Percentiles rank a stretch among this genome's conserved stretches.
phyloP scores from a whole-genome alignment of 1,140 invertebrate species.

The Nylanderia fulva region DNA sequence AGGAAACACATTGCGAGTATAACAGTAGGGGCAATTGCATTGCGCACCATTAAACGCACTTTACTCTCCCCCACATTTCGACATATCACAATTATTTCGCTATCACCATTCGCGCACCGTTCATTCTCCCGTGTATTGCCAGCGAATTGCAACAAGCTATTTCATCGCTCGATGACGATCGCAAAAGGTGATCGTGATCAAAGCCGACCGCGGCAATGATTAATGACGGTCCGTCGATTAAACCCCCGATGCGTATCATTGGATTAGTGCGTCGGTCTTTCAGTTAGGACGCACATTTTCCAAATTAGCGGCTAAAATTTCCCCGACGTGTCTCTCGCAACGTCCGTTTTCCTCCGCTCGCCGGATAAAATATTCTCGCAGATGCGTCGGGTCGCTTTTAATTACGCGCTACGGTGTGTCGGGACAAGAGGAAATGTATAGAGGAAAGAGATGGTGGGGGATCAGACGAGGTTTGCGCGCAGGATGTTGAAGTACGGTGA shows the following conservation, averaged over 20 bases:
- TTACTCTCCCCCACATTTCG: not conserved
- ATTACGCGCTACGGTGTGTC: constrained; percentile 65
- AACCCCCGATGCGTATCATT: not conserved
- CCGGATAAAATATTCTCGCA: constrained; percentile 67
- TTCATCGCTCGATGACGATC: constrained; percentile 30
- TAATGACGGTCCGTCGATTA: constrained; percentile 42
- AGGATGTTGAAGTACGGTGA: constrained; percentile 47
- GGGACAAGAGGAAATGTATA: constrained; percentile 25
- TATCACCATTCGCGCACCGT: constrained; percentile 46
- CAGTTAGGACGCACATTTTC: constrained; percentile 12
- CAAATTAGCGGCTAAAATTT: constrained; percentile 16
- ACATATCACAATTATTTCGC: constrained; percentile 57
- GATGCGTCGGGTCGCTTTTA: constrained; percentile 70
- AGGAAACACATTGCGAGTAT: constrained; percentile 37
- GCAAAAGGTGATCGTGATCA: constrained; percentile 32
- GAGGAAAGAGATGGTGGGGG: not conserved
- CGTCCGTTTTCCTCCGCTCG: not conserved
- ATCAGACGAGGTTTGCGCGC: not conserved
- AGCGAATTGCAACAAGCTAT: constrained; percentile 49
- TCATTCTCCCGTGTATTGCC: constrained; percentile 14
- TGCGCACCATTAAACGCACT: constrained; percentile 34
- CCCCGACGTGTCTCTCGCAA: not conserved
- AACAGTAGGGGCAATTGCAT: constrained; percentile 41
- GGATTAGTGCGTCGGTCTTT: constrained; percentile 12
- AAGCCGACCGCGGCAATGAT: constrained; percentile 32